A percentile compares a stretch with the other conserved stretches of the same genome.
Evolutionary conservation across 1,140 invertebrate genomes (phyloP).

Genomic region (Anastrepha obliqua): DNA sequence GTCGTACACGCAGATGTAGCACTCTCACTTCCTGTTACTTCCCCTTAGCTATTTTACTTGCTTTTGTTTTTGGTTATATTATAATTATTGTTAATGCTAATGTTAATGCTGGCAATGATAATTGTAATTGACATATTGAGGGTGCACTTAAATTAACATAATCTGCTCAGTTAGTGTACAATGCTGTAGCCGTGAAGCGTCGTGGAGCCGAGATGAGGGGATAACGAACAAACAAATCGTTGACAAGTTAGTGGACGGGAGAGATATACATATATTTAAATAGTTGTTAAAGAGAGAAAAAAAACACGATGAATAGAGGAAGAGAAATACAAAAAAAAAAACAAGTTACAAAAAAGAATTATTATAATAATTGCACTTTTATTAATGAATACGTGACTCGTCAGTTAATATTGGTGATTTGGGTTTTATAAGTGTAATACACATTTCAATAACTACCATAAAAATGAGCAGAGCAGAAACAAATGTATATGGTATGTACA

Average conservation of each 20-base stretch:
- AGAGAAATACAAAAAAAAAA: slow-evolving; percentile 55
- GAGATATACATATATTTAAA: slow-evolving; percentile 5
- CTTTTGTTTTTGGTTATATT: slow-evolving; percentile 57
- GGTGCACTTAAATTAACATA: slow-evolving; percentile 72
- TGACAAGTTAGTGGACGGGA: not conserved
- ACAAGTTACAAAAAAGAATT: not conserved
- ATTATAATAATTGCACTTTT: slow-evolving; percentile 48
- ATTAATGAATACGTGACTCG: slow-evolving; percentile 39
- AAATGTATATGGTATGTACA: not conserved
- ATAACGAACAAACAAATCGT: slow-evolving; percentile 9
- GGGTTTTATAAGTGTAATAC: slow-evolving; percentile 20
- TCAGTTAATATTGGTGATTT: slow-evolving; percentile 41
- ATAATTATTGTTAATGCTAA: slow-evolving; percentile 58
- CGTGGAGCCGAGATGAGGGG: not conserved
- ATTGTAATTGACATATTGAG: slow-evolving; percentile 53
- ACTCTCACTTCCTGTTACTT: not conserved
- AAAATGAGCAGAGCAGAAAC: not conserved
- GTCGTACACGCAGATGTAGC: not conserved
- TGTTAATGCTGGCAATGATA: slow-evolving; percentile 37
- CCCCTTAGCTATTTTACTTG: not conserved
- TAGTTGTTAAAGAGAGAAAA: slow-evolving; percentile 57
- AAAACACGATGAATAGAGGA: slow-evolving; percentile 12
- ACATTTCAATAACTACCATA: slow-evolving; percentile 12
- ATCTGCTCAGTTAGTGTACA: slow-evolving; percentile 69
- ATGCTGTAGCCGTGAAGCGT: slow-evolving; percentile 1